Base-by-base conservation (phyloP, 2,113 vertebrate species). In the Leucopternis melanops region DNA sequence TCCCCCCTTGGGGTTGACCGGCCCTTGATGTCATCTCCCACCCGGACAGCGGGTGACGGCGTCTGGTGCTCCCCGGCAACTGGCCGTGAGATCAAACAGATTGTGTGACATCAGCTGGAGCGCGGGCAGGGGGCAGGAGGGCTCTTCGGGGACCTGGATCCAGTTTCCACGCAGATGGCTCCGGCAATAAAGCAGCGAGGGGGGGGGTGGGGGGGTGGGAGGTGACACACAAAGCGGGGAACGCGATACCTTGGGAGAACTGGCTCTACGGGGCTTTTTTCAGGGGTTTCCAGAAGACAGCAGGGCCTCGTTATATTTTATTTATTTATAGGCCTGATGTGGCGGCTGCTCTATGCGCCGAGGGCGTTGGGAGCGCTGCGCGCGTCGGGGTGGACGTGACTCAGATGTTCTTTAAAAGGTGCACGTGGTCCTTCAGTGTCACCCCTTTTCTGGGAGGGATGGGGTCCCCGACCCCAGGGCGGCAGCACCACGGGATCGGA, bases 41-140 rank as follows among this genome's bases (percentile, higher is more conserved):
- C 81, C 71, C 57, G 0, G 50, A 32, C 2, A 0, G 13, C 7
- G 36, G 91, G 82, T 89, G 92, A 94, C 63, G 9, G 96, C 58
- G 4, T 89, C 91, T 66, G 19, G 90, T 3, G 38, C 86, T 87
- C 92, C 84, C 66, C 59, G 6, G 93, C 90, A 92, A 95, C 90
- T 95, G 97, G 63, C 90, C 45, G 7, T 18, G 81, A 91, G 90
- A 96, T 94, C 95, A 93, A 94, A 82, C 90, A 55, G 94, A 88
- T 96, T 93, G 94, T 58, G 91, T 95, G 96, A 94, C 95, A 93
- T 97, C 97, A 96, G 95, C 97, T 94, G 87, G 92, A 94, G 94
- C 73, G 4, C 73, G 67, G 86, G 86, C 92, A 78, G 83, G 94
- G 96, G 92, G 79, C 81, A 95, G 61, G 75, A 74, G 84, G 88